Evolutionary conservation across 2,113 vertebrate genomes (phyloP), one percentile per base, ranked within the genome.

Genomic region (Neotoma lepida): DNA sequence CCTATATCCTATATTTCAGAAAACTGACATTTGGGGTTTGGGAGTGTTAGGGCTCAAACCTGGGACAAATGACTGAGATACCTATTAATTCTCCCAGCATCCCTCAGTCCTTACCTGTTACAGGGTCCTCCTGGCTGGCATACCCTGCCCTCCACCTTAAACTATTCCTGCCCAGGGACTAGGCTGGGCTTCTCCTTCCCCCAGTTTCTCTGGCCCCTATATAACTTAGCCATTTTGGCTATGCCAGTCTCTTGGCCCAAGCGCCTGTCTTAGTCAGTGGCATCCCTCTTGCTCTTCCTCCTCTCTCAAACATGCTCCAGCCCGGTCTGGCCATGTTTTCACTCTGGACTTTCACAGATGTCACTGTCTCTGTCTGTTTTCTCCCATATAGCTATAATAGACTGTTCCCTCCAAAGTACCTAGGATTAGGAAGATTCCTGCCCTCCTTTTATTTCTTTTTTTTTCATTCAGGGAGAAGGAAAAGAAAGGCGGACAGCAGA

Each of bases 11-110:
- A 5, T 9, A 70, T 63, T 81, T 92, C 89, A 93, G 97, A 97
- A 94, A 96, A 66, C 84, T 95, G 94, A 92, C 93, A 91, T 80
- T 13, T 0, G 2, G 88, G 58, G n/a, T 85, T 44, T 30, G 18
- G 9, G 17, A 18, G n/a, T 17, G 13, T 41, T 41, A 82, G 80
- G 56, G 15, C 13, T 61, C n/a, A 82, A 61, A 41, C n/a, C 80
- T 58, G 58, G 80, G 54, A 28, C 80, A 61, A 82, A 26, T n/a
- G 13, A 24, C 54, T 9, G 24, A 41, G 51, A n/a, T 17, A 12
- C 56, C 24, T 10, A 22, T 9, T 41, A 41, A 58, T 51, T 39
- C n/a, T 82, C 54, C 80, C 54, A 82, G 80, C 22, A 82, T 28
- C 54, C 24, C n/a, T 61, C 56, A 41, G 54, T 58, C 54, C 54